phyloP scores from a whole-genome alignment of 2,888 invertebrate genomes.

The Luffia ferchaultella region DNA sequence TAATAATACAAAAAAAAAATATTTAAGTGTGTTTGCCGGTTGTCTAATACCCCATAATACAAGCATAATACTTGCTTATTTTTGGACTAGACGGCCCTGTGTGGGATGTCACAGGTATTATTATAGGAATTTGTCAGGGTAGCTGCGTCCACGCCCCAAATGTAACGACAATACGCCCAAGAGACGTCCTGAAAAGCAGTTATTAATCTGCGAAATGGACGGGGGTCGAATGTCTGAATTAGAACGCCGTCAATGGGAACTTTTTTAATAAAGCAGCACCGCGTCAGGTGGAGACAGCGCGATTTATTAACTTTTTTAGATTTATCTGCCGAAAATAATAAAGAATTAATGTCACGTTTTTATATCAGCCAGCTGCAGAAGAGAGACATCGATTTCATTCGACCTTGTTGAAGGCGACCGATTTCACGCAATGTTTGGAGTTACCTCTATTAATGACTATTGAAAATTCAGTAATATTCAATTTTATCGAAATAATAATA shows the following conservation, averaged over 20 bases:
- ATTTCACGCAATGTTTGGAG: too few species aligned
- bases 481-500: too few species aligned
- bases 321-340: neutral
- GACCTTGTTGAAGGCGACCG: too few species aligned
- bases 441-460: too few species aligned
- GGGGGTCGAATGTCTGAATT: neutral
- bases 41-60: too few species aligned
- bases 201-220: neutral
- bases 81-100: too few species aligned
- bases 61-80: too few species aligned
- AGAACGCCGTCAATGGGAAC: neutral
- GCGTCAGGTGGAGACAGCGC: neutral
- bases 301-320: neutral
- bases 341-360: neutral
- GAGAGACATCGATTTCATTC: neutral
- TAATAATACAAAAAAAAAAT: too few species aligned
- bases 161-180: neutral
- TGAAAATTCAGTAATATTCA: too few species aligned
- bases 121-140: neutral
- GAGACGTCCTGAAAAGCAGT: neutral
- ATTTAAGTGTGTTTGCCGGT: too few species aligned
- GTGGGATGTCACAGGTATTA: too few species aligned
- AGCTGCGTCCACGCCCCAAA: neutral
- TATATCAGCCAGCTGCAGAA: neutral
- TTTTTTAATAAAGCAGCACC: neutral